phyloP scores from a whole-genome alignment of 2,797 vertebrate species.

The Pipistrellus pygmaeus region DNA sequence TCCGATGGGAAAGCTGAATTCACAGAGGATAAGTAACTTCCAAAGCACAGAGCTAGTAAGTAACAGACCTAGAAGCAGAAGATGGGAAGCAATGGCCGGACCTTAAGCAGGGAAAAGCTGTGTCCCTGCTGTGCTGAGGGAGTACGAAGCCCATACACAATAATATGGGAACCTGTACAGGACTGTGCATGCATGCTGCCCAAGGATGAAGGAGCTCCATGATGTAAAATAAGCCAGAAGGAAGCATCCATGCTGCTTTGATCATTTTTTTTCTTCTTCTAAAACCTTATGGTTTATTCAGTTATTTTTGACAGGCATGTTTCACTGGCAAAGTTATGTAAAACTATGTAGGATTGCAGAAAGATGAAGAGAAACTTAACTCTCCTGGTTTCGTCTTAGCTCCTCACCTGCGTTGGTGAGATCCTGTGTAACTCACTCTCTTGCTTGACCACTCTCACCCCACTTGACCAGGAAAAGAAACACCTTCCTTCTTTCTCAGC shows the following conservation, averaged over 20 bases:
- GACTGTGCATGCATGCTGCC: not conserved
- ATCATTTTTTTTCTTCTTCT: not conserved
- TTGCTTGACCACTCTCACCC: not conserved
- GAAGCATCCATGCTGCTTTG: not conserved
- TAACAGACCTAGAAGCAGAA: not conserved
- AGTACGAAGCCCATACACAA: not conserved
- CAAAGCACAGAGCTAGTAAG: not conserved
- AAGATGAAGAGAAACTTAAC: not conserved
- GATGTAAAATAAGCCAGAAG: not conserved
- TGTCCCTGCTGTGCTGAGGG: rapidly evolving
- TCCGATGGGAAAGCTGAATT: not conserved
- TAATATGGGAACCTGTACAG: not conserved
- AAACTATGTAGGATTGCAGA: not conserved
- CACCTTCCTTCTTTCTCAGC: not conserved
- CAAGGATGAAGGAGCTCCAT: not conserved
- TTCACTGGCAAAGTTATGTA: not conserved
- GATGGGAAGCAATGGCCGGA: not conserved
- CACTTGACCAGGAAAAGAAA: not conserved
- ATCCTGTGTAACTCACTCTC: not conserved
- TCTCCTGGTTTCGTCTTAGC: not conserved
- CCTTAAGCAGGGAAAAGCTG: not conserved
- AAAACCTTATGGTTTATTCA: not conserved
- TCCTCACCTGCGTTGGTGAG: not conserved
- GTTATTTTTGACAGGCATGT: not conserved
- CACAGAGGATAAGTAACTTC: not conserved